phyloP scores from a whole-genome alignment of 2,888 invertebrate genomes.

The Andrena trimmerana region DNA sequence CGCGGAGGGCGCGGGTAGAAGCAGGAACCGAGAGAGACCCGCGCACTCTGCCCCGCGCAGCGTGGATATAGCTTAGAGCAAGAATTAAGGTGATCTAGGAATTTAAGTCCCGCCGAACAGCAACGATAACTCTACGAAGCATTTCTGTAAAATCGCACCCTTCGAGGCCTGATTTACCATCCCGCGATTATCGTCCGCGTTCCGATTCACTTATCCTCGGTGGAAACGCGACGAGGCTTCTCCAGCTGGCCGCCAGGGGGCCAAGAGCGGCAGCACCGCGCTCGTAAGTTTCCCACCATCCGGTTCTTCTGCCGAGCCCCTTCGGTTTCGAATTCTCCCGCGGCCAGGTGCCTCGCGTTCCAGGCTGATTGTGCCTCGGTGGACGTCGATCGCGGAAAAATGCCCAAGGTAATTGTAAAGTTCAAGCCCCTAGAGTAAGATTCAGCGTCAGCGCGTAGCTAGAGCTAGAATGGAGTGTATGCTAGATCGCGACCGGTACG shows the following conservation, averaged over 20 bases:
- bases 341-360: no score
- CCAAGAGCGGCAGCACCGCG: no score
- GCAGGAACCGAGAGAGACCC: background rate
- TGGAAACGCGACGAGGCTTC: background rate
- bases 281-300: background rate
- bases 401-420: background rate
- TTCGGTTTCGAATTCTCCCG: no score
- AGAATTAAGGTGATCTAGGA: conserved; percentile 6
- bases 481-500: conserved; percentile 3
- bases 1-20: conserved; percentile 7
- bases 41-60: background rate
- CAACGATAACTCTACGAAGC: background rate
- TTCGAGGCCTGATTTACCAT: background rate
- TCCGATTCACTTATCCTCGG: background rate
- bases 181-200: background rate
- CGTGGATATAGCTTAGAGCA: background rate
- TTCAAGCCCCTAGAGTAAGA: background rate
- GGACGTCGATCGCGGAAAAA: background rate
- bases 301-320: background rate
- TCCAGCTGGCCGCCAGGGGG: no score
- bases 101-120: background rate
- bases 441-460: background rate
- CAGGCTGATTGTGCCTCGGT: no score
- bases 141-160: background rate
- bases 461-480: background rate